Percentiles rank a stretch among this genome's conserved stretches.
phyloP scores from a whole-genome alignment of 2,888 invertebrate species.

The Cantharis rufa region DNA sequence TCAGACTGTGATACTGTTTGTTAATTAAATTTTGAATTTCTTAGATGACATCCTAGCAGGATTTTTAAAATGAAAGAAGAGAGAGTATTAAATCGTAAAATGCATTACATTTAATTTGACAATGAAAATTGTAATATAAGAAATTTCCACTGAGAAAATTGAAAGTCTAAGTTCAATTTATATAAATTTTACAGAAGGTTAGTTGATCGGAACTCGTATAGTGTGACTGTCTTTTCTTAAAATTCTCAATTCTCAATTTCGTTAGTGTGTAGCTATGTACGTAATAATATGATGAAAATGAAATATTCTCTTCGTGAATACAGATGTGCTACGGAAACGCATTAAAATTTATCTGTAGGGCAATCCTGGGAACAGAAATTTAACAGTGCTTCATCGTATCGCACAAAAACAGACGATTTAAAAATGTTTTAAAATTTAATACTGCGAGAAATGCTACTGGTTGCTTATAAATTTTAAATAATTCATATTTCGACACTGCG shows the following conservation, averaged over 20 bases:
- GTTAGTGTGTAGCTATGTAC: too few species aligned
- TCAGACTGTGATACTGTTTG: background rate
- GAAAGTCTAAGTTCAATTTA: background rate
- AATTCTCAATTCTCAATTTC: background rate
- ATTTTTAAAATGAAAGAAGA: background rate
- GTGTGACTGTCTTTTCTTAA: background rate
- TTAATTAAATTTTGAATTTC: background rate
- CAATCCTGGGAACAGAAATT: background rate
- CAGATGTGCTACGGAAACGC: background rate
- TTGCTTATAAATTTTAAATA: background rate
- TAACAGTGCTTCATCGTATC: background rate
- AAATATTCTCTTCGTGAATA: background rate
- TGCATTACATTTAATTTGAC: background rate
- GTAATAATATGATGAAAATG: background rate
- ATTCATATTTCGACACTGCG: background rate
- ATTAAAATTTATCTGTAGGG: background rate
- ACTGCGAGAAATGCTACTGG: background rate
- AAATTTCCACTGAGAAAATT: background rate
- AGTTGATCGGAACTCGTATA: background rate
- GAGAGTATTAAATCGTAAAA: background rate
- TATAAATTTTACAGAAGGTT: background rate
- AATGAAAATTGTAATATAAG: background rate
- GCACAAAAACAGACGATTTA: background rate
- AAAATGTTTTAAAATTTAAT: background rate
- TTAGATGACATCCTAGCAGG: background rate